Base-by-base conservation (phyloP, 1,140 invertebrate species). In the Zaprionus capensis region DNA sequence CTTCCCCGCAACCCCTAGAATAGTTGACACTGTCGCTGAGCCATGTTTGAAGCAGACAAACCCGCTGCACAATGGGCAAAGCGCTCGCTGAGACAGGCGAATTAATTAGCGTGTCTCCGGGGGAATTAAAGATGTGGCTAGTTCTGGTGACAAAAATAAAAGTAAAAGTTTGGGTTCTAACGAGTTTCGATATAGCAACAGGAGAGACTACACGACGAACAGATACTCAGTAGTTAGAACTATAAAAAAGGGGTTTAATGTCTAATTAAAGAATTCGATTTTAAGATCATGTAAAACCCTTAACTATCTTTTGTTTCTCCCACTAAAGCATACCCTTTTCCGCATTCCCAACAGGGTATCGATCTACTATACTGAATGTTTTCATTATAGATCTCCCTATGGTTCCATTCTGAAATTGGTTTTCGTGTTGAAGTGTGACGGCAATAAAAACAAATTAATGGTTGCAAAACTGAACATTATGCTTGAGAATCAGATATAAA, bases 91-190 rank as follows among this genome's bases (percentile, higher is more conserved):
- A 78, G 69, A 77, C 74, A 71, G 64, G 58, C 64, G 66, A 76
- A 81, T 81, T 71, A 81, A 78, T 79, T 62, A 79, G 64, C 55
- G 51, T 74, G 65, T 78, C 61, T 80, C 11, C 41, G 41, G 49
- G n/a, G 61, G 44, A 65, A 80, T 73, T 72, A 79, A 71, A 76
- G 57, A 69, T 78, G 55, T 62, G 11, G 56, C 57, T 28, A 46
- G 44, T 63, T 61, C 63, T 55, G 31, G 28, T 20, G 20, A 57
- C n/a, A 44, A 41, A 66, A 71, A 67, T 41, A 69, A 75, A 75
- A 75, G 72, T 75, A 75, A 75, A 75, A 75, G 72, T 70, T 63
- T 41, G 24, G 15, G n/a, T 24, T 34, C 26, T 41, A 78, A 69
- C 63, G 28, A 73, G 64, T 63, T 78, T 57, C 4, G 9, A 6